Conservation (phyloP, 1,140 invertebrate genomes). For the Pseudomyrmex cubaensis region DNA sequence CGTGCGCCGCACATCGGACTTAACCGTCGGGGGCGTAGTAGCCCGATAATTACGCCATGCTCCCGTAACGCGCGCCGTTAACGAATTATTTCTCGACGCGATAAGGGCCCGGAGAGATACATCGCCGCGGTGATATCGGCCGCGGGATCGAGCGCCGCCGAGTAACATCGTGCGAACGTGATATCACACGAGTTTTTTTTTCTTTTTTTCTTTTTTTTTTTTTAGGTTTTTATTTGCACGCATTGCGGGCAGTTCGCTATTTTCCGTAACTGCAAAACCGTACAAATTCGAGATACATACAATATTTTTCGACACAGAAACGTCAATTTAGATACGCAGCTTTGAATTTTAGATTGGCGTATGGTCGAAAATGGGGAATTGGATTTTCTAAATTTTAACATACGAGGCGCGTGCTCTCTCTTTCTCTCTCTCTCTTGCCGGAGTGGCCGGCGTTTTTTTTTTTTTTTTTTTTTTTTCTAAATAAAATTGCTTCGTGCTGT, state of each 20-base stretch:
- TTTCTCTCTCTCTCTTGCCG: too few species aligned
- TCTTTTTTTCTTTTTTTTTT: neutral
- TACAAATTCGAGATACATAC: slow-evolving; percentile 6
- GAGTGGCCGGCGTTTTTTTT: too few species aligned
- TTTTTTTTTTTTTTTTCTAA: neutral
- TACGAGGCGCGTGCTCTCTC: neutral
- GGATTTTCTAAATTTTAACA: slow-evolving; percentile 41
- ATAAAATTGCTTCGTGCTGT: slow-evolving; percentile 34
- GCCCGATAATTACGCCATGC: slow-evolving; percentile 78
- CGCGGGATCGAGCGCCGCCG: neutral
- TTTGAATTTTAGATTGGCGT: slow-evolving; percentile 32
- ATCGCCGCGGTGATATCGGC: slow-evolving; percentile 51
- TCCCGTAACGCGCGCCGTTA: slow-evolving; percentile 75
- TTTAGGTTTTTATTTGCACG: slow-evolving; percentile 26
- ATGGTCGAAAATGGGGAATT: slow-evolving; percentile 5
- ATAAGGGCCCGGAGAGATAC: slow-evolving; percentile 68
- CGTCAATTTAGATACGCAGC: slow-evolving; percentile 19
- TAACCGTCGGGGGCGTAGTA: slow-evolving; percentile 35
- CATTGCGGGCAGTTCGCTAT: neutral
- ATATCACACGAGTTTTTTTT: slow-evolving; percentile 53
- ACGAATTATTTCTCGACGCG: slow-evolving; percentile 77
- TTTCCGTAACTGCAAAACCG: slow-evolving; percentile 14
- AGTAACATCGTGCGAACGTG: slow-evolving; percentile 46
- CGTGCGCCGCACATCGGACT: slow-evolving; percentile 46
- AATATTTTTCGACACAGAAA: slow-evolving; percentile 24